Evolutionary conservation across 2,888 invertebrate genomes (phyloP).

Genomic region (Eupithecia insigniata): DNA sequence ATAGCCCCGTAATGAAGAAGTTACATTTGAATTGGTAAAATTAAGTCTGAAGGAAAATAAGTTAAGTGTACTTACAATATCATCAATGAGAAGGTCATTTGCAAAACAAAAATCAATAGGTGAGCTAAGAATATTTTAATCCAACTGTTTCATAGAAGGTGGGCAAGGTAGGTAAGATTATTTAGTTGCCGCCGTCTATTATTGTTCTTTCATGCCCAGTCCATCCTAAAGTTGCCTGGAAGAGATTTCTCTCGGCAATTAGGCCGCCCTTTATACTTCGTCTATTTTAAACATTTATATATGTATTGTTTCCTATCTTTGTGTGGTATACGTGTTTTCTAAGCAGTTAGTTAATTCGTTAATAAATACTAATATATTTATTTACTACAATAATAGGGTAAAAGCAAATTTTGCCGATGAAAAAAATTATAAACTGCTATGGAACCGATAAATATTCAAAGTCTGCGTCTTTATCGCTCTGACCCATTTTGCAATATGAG

Average conservation of each 20-base stretch:
- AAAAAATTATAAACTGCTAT: not conserved
- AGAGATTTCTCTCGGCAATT: too few relatives aligned
- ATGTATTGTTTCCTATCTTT: too few relatives aligned
- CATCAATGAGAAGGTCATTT: not conserved
- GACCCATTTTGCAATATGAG: constrained; percentile 38
- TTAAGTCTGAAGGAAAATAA: constrained; percentile 6
- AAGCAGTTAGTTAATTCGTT: too few relatives aligned
- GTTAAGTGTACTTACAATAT: not conserved
- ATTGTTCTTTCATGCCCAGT: too few relatives aligned
- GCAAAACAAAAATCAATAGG: constrained; percentile 3
- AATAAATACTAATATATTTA: not conserved
- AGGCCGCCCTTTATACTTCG: too few relatives aligned
- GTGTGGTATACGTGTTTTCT: too few relatives aligned
- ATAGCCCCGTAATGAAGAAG: constrained; percentile 14
- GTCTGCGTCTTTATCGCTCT: constrained; percentile 31
- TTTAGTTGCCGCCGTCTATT: too few relatives aligned
- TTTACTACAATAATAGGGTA: not conserved
- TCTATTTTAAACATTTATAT: too few relatives aligned
- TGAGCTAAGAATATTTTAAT: not conserved
- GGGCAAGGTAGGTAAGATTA: too few relatives aligned
- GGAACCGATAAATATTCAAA: constrained; percentile 34
- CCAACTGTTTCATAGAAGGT: too few relatives aligned
- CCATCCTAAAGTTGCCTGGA: too few relatives aligned
- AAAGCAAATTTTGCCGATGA: not conserved
- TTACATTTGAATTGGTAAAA: constrained; percentile 10